Conservation (phyloP, 2,113 vertebrate species). For the Triplophysa siluroides region DNA sequence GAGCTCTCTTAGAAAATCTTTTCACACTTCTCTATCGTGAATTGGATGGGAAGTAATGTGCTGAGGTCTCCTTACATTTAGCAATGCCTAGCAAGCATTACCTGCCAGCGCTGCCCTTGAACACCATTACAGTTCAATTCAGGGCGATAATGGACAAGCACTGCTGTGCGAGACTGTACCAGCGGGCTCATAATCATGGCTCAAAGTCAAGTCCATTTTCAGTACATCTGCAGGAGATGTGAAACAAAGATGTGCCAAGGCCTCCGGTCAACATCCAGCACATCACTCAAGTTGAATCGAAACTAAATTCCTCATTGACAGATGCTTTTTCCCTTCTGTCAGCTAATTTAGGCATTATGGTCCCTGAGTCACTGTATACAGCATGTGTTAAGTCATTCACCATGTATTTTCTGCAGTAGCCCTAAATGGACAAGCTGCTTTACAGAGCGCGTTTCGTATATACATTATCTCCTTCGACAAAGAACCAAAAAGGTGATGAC, state of each 20-base stretch:
- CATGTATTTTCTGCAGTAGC: too few species aligned
- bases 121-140: constrained; percentile 38
- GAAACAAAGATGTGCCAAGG: background rate
- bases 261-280: background rate
- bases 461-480: too few species aligned
- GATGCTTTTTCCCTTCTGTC: background rate
- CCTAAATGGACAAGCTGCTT: background rate
- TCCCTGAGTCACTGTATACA: background rate
- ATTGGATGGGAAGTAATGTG: background rate
- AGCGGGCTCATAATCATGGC: background rate
- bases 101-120: constrained; percentile 9
- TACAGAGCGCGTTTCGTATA: too few species aligned
- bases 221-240: constrained; percentile 5
- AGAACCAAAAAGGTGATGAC: too few species aligned
- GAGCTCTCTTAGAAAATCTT: too few species aligned
- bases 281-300: background rate
- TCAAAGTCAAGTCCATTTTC: constrained; percentile 12
- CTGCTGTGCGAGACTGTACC: constrained; percentile 5
- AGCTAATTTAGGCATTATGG: constrained; percentile 4
- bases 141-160: constrained; percentile 28
- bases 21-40: background rate
- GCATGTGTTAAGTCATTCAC: background rate
- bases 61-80: constrained; percentile 20
- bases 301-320: background rate
- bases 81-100: background rate